Evolutionary conservation across 1,140 invertebrate species (phyloP).

Genomic region (Dendrolimus kikuchii): DNA sequence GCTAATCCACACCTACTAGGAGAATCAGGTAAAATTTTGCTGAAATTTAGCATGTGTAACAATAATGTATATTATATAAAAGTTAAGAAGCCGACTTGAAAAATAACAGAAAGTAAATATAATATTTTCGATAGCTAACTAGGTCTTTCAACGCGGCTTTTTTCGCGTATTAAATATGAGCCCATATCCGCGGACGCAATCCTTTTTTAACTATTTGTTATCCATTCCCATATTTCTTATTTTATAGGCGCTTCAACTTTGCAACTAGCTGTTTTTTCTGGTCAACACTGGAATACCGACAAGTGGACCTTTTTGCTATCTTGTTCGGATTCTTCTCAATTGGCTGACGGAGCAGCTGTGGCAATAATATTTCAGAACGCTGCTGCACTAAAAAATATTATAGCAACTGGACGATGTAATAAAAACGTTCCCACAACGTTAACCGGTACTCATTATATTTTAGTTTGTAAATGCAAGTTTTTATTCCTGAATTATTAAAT

Average conservation of each 20-base stretch:
- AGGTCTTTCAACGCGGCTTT: no score
- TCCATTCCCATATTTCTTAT: not conserved
- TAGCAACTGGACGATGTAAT: slow-evolving; percentile 55
- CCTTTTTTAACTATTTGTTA: not conserved
- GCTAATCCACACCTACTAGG: slow-evolving; percentile 54
- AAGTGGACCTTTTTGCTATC: slow-evolving; percentile 53
- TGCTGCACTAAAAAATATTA: slow-evolving; percentile 45
- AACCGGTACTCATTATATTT: slow-evolving; percentile 31
- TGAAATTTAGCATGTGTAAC: slow-evolving; percentile 1
- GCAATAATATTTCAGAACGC: slow-evolving; percentile 57
- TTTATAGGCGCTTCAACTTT: slow-evolving; percentile 55
- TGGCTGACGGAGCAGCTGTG: slow-evolving; percentile 59
- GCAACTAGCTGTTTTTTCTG: slow-evolving; percentile 60
- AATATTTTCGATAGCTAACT: no score
- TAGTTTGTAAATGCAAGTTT: not conserved
- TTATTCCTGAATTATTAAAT: not conserved
- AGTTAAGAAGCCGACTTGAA: no score
- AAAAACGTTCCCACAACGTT: slow-evolving; percentile 54
- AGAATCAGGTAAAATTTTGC: slow-evolving; percentile 44
- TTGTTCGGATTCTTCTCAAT: slow-evolving; percentile 57
- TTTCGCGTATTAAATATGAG: no score
- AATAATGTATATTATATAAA: not conserved
- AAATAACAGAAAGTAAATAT: no score
- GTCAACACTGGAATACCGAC: slow-evolving; percentile 43
- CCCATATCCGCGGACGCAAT: no score